These are phyloP conservation scores for Sinotaia quadrata DNA, from an alignment of 2,888 invertebrate species.

Conservation along the genomic window DNA sequence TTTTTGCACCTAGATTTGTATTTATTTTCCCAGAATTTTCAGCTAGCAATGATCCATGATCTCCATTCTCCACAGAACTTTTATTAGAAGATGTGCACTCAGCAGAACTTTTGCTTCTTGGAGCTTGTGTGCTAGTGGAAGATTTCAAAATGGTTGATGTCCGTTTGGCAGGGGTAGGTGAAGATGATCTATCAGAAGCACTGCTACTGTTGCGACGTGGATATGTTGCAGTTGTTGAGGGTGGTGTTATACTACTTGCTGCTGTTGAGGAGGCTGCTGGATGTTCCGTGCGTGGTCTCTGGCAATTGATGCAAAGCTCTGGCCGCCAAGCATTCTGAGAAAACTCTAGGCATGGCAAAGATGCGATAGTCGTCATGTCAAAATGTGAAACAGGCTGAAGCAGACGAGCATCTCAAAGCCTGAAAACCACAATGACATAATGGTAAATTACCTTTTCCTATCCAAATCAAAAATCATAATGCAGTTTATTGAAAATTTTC, in stretches of 20 bases:
- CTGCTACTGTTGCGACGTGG: not conserved
- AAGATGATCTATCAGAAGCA: not conserved
- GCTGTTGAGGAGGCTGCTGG: slow-evolving; percentile 12
- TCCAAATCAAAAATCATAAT: too few species aligned
- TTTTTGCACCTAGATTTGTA: not conserved
- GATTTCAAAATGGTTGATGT: not conserved
- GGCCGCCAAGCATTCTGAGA: slow-evolving; percentile 66
- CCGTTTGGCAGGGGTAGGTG: not conserved
- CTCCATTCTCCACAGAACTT: not conserved
- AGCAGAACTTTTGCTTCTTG: not conserved
- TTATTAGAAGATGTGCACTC: not conserved
- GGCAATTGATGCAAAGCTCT: slow-evolving; percentile 64
- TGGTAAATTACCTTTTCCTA: too few species aligned
- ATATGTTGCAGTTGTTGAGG: slow-evolving; percentile 15
- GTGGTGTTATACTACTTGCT: not conserved
- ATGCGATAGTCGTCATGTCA: slow-evolving; percentile 8
- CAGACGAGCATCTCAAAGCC: too few species aligned
- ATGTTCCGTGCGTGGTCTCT: slow-evolving; percentile 57
- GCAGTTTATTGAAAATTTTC: too few species aligned
- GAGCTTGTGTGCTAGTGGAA: not conserved
- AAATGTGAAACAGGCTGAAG: not conserved
- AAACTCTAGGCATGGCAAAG: slow-evolving; percentile 59
- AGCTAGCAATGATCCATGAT: not conserved
- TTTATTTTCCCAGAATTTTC: not conserved
- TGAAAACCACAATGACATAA: too few species aligned